Evolutionary conservation across 2,113 vertebrate genomes (phyloP), one percentile per base, ranked within the genome.

Genomic region (Nansenia antarctica): DNA sequence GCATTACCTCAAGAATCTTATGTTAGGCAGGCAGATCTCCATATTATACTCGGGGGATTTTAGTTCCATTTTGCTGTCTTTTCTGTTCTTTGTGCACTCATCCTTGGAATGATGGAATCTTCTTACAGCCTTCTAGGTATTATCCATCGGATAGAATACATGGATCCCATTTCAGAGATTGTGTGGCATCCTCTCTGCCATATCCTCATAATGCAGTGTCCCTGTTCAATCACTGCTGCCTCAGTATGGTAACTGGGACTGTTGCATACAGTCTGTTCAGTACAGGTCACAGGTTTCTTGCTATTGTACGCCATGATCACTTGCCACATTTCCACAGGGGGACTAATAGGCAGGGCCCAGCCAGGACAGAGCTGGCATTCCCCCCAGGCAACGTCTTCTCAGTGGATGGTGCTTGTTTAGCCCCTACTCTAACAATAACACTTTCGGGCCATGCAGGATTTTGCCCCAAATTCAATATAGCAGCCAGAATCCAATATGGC

Each of bases 1-100:
- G 85, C 86, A 89, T 90, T 89, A 91, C 84, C 82, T 85, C 80
- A 15, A 88, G 77, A 77, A 89, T 86, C 87, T 86, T 82, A 81
- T 86, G 83, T 86, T 89, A 78, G 85, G 87, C 82, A 78, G 85
- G 87, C 82, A 87, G 78, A 87, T 89, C 85, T 84, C 80, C 82
- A 82, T 83, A 88, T 90, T 88, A 82, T 86, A 83, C 87, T 82
- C 81, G 83, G 55, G 55, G 29, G 87, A 85, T 86, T 88, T 83
- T 60, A 76, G 55, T 67, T 84, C 79, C 80, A 84, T 86, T 84
- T 85, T 80, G 70, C 77, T 83, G 77, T 45, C 64, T 58, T 58
- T 68, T 74, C 69, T 76, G 58, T 73, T 76, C 64, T 26, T 65
- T 66, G 54, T 66, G 62, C 65, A 22, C 79, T 71, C 70, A 54